Evolutionary conservation across 2,113 vertebrate genomes (phyloP).

Genomic region (Saiga tatarica): DNA sequence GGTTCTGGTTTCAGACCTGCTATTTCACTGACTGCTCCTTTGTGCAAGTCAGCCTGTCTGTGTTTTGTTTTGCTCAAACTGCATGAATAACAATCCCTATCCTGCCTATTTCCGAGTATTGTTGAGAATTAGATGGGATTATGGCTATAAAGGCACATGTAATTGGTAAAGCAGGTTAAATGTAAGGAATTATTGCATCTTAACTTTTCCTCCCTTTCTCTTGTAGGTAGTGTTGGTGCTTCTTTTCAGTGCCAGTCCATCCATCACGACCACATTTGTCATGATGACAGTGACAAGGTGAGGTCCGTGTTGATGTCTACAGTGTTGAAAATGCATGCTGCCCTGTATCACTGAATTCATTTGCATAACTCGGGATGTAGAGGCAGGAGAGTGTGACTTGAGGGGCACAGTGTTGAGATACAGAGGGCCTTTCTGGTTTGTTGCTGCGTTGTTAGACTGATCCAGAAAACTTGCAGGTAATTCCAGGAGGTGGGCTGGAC

Average conservation of each 20-base stretch:
- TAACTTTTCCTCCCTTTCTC: conserved; percentile 63
- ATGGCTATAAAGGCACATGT: conserved; percentile 16
- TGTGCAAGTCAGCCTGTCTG: background rate
- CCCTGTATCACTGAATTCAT: background rate
- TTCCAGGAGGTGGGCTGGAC: background rate
- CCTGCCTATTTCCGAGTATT: background rate
- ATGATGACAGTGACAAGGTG: conserved; percentile 89
- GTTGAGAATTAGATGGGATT: conserved; percentile 14
- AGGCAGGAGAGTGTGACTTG: background rate
- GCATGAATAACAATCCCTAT: background rate
- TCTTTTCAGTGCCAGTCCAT: conserved; percentile 86
- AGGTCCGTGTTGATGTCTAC: conserved; percentile 71
- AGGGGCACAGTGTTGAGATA: background rate
- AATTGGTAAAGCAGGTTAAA: conserved; percentile 47
- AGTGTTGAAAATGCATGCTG: conserved; percentile 48
- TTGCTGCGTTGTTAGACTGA: background rate
- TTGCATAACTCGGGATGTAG: background rate
- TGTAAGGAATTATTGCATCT: conserved; percentile 51
- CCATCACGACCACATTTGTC: conserved; percentile 88
- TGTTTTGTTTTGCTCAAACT: conserved; percentile 29
- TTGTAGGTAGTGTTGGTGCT: conserved; percentile 85
- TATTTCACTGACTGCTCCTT: background rate
- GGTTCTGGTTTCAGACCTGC: background rate
- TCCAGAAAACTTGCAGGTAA: conserved; percentile 16
- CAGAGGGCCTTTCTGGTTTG: background rate